A percentile compares a stretch with the other conserved stretches of the same genome.
phyloP scores from a whole-genome alignment of 2,113 vertebrate genomes.

The Aspiorhynchus laticeps region DNA sequence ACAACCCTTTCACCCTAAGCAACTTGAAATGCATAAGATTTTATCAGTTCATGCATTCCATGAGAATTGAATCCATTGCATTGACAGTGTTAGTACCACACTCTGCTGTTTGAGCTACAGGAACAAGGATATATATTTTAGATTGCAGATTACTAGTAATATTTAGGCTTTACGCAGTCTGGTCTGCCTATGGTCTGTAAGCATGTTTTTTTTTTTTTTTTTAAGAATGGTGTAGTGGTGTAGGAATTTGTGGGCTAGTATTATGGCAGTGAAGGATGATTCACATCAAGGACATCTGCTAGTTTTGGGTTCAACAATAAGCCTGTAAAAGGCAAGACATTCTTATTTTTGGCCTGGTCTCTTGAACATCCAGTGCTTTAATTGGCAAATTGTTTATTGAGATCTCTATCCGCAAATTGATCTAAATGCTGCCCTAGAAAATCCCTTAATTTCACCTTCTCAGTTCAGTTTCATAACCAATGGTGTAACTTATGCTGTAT shows the following conservation, averaged over 20 bases:
- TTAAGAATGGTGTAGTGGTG: too few species aligned
- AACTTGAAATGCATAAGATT: not conserved
- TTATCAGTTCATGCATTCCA: not conserved
- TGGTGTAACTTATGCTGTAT: not conserved
- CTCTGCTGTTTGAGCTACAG: not conserved
- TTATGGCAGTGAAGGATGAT: not conserved
- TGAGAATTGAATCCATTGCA: not conserved
- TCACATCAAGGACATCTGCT: not conserved
- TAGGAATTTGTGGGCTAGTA: not conserved
- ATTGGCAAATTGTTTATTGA: not conserved
- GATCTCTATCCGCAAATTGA: not conserved
- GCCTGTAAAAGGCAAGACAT: not conserved
- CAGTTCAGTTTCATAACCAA: not conserved
- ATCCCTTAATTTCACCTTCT: not conserved
- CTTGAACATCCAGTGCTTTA: not conserved
- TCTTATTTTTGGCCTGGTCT: not conserved
- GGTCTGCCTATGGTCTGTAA: not conserved
- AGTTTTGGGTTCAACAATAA: not conserved
- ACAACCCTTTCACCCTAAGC: not conserved
- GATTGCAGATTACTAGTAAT: not conserved
- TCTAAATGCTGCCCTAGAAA: not conserved
- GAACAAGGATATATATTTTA: not conserved
- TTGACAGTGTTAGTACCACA: not conserved
- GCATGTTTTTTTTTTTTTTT: not conserved
- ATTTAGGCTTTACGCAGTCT: not conserved